phyloP scores from a whole-genome alignment of 2,113 vertebrate species.

The Bubo bubo region DNA sequence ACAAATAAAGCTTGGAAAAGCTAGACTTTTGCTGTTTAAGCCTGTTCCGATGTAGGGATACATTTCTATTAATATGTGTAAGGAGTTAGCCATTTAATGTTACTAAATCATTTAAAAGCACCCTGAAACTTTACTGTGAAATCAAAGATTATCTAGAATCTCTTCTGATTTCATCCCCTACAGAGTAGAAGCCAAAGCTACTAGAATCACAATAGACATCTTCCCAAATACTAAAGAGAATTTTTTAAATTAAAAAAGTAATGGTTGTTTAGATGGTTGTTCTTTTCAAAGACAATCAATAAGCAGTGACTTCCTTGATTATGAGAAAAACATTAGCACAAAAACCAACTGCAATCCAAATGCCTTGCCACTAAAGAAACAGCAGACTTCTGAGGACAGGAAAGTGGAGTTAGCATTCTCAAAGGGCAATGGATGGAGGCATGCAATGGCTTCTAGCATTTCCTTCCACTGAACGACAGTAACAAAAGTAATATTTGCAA shows the following conservation, averaged over 20 bases:
- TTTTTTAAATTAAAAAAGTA: not conserved
- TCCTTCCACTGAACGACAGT: not conserved
- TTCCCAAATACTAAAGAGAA: not conserved
- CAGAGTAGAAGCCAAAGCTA: not conserved
- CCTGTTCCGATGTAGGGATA: not conserved
- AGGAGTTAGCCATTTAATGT: not conserved
- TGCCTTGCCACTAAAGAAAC: not conserved
- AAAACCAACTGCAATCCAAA: not conserved
- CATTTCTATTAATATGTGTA: not conserved
- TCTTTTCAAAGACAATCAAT: not conserved
- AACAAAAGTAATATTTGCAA: not conserved
- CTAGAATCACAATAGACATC: not conserved
- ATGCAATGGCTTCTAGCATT: not conserved
- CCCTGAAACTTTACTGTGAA: not conserved
- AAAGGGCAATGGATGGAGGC: not conserved
- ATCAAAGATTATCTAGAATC: not conserved
- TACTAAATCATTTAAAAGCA: not conserved
- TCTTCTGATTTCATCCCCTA: not conserved
- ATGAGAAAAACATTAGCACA: not conserved
- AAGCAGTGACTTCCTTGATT: not conserved
- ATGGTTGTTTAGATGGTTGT: not conserved
- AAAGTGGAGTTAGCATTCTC: not conserved
- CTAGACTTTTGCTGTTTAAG: not conserved
- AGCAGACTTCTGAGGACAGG: not conserved
- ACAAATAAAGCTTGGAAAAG: not conserved